Conservation (phyloP, 2,113 vertebrate species). For the Pycnonotus jocosus region DNA sequence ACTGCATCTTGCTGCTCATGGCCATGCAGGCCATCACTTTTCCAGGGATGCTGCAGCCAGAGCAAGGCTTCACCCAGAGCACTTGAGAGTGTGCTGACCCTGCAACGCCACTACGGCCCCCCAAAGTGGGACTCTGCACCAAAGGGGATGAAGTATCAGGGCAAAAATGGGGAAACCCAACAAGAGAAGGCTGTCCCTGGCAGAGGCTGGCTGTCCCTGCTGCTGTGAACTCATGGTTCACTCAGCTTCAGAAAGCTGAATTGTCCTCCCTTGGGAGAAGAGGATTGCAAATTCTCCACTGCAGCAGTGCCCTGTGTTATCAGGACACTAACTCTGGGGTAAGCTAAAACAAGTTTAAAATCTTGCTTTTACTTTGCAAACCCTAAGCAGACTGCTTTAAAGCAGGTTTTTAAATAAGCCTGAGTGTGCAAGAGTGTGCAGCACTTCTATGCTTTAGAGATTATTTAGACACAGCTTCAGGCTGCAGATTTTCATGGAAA, state of each 20-base stretch:
- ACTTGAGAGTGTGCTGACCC: background rate
- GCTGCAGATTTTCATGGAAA: background rate
- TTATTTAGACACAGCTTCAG: background rate
- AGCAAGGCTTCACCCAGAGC: background rate
- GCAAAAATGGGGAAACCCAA: background rate
- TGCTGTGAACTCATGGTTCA: background rate
- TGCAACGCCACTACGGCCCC: rapidly evolving
- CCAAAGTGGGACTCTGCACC: no score
- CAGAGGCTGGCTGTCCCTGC: background rate
- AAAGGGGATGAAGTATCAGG: background rate
- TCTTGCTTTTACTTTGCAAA: background rate
- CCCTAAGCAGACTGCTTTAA: background rate
- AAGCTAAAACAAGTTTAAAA: background rate
- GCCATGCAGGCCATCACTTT: background rate
- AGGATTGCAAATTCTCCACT: background rate
- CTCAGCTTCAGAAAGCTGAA: background rate
- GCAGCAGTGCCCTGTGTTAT: background rate
- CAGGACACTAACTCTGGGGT: background rate
- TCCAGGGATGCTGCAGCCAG: background rate
- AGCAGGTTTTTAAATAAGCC: background rate
- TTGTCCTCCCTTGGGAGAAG: background rate
- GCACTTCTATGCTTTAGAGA: background rate
- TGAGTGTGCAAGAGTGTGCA: background rate
- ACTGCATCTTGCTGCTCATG: rapidly evolving
- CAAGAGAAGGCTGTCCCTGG: background rate